A percentile compares a stretch with the other conserved stretches of the same genome.
phyloP scores from a whole-genome alignment of 2,888 invertebrate species.

The Apamea monoglypha region DNA sequence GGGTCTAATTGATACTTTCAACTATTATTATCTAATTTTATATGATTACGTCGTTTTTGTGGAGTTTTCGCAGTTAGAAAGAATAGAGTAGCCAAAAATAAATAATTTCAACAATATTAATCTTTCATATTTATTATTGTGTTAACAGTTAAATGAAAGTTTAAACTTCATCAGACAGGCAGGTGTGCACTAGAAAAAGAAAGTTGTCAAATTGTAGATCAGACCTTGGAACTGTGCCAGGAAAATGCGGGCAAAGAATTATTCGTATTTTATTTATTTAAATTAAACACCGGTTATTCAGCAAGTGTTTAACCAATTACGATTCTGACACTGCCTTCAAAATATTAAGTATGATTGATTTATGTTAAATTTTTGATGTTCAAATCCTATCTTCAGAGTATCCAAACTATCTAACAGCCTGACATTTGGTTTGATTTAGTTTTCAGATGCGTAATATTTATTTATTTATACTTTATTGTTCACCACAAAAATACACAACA shows the following conservation, averaged over 20 bases:
- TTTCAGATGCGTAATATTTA: neutral
- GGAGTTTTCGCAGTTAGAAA: neutral
- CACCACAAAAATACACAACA: too few species aligned
- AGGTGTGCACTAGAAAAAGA: conserved; percentile 32
- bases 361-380: conserved; percentile 3
- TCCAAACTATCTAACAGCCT: neutral
- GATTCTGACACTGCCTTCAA: conserved; percentile 15
- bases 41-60: neutral
- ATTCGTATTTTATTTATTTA: conserved; percentile 33
- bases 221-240: conserved; percentile 42
- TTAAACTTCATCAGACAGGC: conserved; percentile 7
- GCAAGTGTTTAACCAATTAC: conserved; percentile 22
- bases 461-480: too few species aligned
- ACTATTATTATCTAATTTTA: too few species aligned
- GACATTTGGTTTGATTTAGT: neutral
- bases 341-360: conserved; percentile 40
- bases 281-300: conserved; percentile 18
- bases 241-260: conserved; percentile 19
- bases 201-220: conserved; percentile 43
- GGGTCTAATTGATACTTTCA: too few species aligned
- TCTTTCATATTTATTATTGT: too few species aligned
- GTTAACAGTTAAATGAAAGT: conserved; percentile 2
- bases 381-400: neutral
- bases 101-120: neutral
- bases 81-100: neutral